Base-by-base conservation (phyloP, 2,888 invertebrate genomes). In the Drosophila mimica region DNA sequence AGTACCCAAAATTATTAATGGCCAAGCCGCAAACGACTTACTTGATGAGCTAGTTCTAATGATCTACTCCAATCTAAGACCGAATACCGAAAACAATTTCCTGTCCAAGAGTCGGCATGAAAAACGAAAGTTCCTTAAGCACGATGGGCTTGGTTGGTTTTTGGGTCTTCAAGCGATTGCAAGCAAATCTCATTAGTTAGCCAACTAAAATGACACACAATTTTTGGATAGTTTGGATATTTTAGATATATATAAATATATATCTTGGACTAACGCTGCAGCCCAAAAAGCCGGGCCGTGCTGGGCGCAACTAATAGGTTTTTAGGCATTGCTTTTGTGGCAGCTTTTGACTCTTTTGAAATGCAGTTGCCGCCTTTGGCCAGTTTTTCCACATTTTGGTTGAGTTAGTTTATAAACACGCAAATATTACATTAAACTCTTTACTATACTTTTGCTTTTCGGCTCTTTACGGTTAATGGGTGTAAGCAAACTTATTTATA, bases 341-440 rank as follows among this genome's bases (percentile, higher is more conserved):
- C 56, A 25, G 34, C 46, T 46, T 62, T 61, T 61, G 57, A 38
- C 74, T 67, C 13, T 63, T 62, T 51, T 72, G 68, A 74, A 71
- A 62, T 81, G 74, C 76, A 83, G 56, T 83, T 79, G 68, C 72
- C 67, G 81, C 76, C 70, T 72, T 74, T 66, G 81, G 73, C 74
- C 65, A 83, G 74, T 74, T 90, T 78, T 84, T 82, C 83, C 64
- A 70, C 56, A 52, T 73, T 46, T 71, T 65, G 82, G 74, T 66
- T 70, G 68, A 72, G 66, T 75, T 84, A 86, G 90, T 90, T 86
- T 76, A 87, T 86, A 86, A 88, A 74, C 85, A 85, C 85, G 85
- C 90, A 83, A 85, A 90, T 88, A 78, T 88, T 88, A 77, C 90
- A 85, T 85, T 85, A 90, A 83, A 90, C 68, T 66, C 63, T 70